Evolutionary conservation across 2,113 vertebrate genomes (phyloP).

Genomic region (Tachuris rubrigastra): DNA sequence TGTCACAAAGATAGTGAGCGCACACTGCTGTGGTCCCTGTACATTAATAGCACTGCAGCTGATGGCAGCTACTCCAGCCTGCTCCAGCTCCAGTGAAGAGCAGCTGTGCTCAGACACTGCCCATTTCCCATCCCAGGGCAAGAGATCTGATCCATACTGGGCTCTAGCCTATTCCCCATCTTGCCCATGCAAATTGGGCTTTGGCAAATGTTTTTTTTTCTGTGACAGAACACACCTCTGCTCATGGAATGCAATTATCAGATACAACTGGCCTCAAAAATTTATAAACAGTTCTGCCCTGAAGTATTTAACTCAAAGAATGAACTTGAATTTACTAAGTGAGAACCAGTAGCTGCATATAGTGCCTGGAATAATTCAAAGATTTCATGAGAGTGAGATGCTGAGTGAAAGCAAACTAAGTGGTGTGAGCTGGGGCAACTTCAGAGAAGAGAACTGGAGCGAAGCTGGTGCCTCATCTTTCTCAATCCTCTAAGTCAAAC

Average conservation of each 20-base stretch:
- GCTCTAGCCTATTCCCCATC: neutral
- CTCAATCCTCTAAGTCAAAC: neutral
- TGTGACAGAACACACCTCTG: neutral
- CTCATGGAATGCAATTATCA: neutral
- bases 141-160: accelerated
- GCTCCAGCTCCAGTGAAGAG: neutral
- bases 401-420: neutral
- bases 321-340: neutral
- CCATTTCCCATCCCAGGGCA: neutral
- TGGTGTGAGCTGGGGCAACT: neutral
- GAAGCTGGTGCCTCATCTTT: neutral
- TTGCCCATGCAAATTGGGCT: neutral
- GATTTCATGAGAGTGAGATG: neutral
- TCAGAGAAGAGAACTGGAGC: neutral
- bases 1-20: neutral
- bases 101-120: neutral
- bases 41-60: neutral
- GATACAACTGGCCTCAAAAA: neutral
- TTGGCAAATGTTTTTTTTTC: neutral
- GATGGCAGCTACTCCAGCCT: neutral
- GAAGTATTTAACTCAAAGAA: neutral
- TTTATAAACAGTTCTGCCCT: neutral
- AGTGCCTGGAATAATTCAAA: neutral
- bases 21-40: no score
- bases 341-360: neutral